phyloP scores from a whole-genome alignment of 2,888 invertebrate species.

The Diaphora mendica region DNA sequence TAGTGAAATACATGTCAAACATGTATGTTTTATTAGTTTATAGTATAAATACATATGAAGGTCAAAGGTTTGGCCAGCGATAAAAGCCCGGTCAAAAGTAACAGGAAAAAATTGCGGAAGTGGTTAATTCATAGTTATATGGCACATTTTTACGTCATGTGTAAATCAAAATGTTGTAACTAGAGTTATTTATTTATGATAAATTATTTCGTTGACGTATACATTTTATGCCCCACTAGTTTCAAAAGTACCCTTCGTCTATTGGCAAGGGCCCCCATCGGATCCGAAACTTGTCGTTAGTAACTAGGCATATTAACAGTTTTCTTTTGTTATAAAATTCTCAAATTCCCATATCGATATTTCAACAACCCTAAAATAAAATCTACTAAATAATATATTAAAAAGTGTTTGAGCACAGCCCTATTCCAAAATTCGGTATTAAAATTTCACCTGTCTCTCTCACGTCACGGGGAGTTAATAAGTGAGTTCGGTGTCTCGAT shows the following conservation, averaged over 20 bases:
- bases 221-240: not conserved
- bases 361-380: not conserved
- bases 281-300: not conserved
- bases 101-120: not conserved
- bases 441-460: slow-evolving; percentile 68
- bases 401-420: slow-evolving; percentile 20
- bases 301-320: not conserved
- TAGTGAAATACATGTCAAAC: not conserved
- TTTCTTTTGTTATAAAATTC: not conserved
- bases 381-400: not conserved
- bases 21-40: not conserved
- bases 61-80: not conserved
- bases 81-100: not conserved
- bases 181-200: too few relatives aligned
- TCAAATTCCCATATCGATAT: not conserved
- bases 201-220: not conserved
- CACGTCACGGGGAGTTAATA: slow-evolving; percentile 50
- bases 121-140: not conserved
- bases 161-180: not conserved
- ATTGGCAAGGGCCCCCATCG: not conserved
- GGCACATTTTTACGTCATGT: not conserved
- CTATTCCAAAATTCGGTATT: slow-evolving; percentile 52
- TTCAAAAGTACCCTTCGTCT: not conserved
- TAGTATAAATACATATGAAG: not conserved
- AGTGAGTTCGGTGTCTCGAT: slow-evolving; percentile 36